Evolutionary conservation across 2,888 invertebrate species (phyloP).

Genomic region (Glyphotaelius pellucidus): DNA sequence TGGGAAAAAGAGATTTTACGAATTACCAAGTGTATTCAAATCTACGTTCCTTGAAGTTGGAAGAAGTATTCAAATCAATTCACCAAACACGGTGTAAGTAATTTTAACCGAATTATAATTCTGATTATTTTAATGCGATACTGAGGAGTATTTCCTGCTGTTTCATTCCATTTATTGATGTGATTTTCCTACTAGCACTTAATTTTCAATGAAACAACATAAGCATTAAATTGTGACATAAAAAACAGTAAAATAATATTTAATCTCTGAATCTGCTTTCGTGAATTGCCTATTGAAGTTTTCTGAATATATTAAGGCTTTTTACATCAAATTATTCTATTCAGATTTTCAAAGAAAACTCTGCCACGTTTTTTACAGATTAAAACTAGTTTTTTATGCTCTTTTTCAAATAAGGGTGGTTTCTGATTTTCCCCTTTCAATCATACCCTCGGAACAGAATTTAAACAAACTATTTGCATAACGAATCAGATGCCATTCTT

Average conservation of each 20-base stretch:
- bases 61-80: no score
- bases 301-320: neutral
- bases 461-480: neutral
- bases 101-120: no score
- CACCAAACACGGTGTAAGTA: no score
- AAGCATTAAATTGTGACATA: neutral
- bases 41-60: no score
- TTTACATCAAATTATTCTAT: neutral
- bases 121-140: no score
- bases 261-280: neutral
- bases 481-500: neutral
- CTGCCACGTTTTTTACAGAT: neutral
- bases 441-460: neutral
- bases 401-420: neutral
- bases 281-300: neutral
- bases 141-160: no score
- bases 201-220: neutral
- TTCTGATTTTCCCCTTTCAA: neutral
- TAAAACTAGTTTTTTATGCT: neutral
- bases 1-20: no score
- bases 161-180: neutral
- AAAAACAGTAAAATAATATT: neutral
- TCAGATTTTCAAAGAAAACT: neutral
- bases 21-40: no score
- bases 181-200: neutral